Evolutionary conservation across 2,113 vertebrate species (phyloP).

Genomic region (Sardina pilchardus): DNA sequence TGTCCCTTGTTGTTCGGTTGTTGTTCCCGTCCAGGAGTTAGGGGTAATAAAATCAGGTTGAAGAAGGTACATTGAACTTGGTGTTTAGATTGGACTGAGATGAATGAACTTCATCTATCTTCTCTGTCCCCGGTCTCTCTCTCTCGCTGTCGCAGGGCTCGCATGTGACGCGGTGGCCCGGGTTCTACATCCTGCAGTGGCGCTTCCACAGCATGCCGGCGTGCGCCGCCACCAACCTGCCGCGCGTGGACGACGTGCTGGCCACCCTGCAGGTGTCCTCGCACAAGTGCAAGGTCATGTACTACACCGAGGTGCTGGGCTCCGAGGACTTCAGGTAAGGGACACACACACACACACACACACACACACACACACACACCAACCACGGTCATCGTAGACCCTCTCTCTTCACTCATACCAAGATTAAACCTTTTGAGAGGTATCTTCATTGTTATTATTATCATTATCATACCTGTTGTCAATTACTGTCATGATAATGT

Average conservation of each 20-base stretch:
- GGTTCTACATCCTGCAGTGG: conserved; percentile 98
- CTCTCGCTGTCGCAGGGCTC: no score
- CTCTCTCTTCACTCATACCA: not conserved
- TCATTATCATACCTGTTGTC: not conserved
- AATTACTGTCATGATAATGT: not conserved
- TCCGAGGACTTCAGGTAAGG: conserved; percentile 94
- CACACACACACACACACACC: no score
- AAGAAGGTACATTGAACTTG: no score
- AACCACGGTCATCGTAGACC: no score
- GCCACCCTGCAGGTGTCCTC: conserved; percentile 94
- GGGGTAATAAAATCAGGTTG: no score
- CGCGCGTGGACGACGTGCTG: conserved; percentile 93
- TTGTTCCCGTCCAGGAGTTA: no score
- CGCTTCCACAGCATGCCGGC: conserved; percentile 90
- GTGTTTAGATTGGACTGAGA: no score
- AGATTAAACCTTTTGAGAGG: not conserved
- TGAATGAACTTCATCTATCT: not conserved
- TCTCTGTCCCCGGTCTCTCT: conserved; percentile 8
- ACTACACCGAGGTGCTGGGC: conserved; percentile 93
- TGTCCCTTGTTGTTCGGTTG: no score
- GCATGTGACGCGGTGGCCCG: conserved; percentile 93
- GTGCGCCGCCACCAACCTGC: conserved; percentile 88
- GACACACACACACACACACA: no score
- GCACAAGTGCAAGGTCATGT: conserved; percentile 99
- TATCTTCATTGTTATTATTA: not conserved